Base-by-base conservation (phyloP, 2,888 invertebrate genomes). In the Drosophila leonis region DNA sequence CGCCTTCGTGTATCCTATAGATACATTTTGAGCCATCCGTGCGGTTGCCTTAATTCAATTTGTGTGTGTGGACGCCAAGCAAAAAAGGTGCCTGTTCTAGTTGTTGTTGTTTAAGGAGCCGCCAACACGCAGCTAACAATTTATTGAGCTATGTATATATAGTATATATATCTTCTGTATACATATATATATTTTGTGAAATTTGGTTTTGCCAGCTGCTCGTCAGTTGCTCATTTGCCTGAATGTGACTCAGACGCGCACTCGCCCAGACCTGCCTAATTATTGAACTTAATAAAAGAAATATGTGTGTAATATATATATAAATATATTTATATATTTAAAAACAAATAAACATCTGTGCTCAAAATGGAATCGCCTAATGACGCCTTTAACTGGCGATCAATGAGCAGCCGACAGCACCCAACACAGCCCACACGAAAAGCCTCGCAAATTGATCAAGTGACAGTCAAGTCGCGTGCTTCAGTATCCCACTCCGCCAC, bases 391-490 rank as follows among this genome's bases (percentile, higher is more conserved):
- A 61, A 55, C 18, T n/a, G 41, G 33, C 31, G 74, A 78, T 72
- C 78, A 54, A 56, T 65, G 27, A 12, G 7, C 27, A 37, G 54
- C 13, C 18, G 52, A 15, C 37, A 29, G 12, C 13, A 10, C 18
- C 0, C 6, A 12, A 8, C 41, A 1, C 41, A 12, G 6, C 4
- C 13, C 8, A 13, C 29, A 24, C n/a, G n/a, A n/a, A n/a, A 12
- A 15, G 18, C 24, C 33, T 37, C 29, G 27, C 57, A 13, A 80
- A 86, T 87, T 88, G 85, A 85, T 88, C 85, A 87, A 72, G 68
- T 72, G 39, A 33, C 37, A 27, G 27, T n/a, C 61, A 69, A 82
- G 85, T 88, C 88, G 90, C 88, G 88, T 89, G 88, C 80, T 67
- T 41, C 20, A 15, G 29, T 9, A 27, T 13, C 12, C 29, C 24